These are phyloP conservation scores for Anagrus nilaparvatae DNA, from an alignment of 1,140 invertebrate genomes.

Conservation along the genomic window DNA sequence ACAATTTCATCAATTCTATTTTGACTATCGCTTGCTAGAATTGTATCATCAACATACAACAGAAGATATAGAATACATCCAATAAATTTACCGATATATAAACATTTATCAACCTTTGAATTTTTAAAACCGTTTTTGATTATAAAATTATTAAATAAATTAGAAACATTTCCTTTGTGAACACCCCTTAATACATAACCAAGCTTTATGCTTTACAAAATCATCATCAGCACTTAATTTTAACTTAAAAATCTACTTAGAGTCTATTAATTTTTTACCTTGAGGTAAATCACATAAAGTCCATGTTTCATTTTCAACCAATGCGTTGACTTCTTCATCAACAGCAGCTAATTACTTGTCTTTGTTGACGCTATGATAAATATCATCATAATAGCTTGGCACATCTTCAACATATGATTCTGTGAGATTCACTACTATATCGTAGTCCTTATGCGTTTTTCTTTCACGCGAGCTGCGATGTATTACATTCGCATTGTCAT, in stretches of 20 bases:
- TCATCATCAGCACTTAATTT: too few species aligned
- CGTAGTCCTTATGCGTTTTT: conserved; percentile 23
- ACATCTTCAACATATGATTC: too few species aligned
- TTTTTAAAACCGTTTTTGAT: conserved; percentile 15
- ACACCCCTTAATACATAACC: conserved; percentile 25
- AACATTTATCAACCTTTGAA: too few species aligned
- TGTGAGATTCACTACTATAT: neutral
- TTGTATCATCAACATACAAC: conserved; percentile 14
- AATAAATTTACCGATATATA: conserved; percentile 14
- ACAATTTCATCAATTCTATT: conserved; percentile 6
- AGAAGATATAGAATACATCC: conserved; percentile 6
- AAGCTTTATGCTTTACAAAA: too few species aligned
- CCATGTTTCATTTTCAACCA: conserved; percentile 5
- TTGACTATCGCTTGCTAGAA: conserved; percentile 13
- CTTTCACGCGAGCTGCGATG: conserved; percentile 24
- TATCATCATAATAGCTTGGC: conserved; percentile 1
- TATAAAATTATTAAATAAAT: conserved; percentile 20
- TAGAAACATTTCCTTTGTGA: conserved; percentile 21
- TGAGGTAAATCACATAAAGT: neutral
- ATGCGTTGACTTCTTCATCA: conserved; percentile 2
- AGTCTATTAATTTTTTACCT: conserved; percentile 18
- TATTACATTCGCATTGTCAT: too few species aligned
- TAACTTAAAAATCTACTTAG: conserved; percentile 36
- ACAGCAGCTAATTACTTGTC: neutral
- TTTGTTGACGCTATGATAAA: conserved; percentile 1